Conservation (phyloP, 2,113 vertebrate genomes). For the Eudyptes chrysolophus region DNA sequence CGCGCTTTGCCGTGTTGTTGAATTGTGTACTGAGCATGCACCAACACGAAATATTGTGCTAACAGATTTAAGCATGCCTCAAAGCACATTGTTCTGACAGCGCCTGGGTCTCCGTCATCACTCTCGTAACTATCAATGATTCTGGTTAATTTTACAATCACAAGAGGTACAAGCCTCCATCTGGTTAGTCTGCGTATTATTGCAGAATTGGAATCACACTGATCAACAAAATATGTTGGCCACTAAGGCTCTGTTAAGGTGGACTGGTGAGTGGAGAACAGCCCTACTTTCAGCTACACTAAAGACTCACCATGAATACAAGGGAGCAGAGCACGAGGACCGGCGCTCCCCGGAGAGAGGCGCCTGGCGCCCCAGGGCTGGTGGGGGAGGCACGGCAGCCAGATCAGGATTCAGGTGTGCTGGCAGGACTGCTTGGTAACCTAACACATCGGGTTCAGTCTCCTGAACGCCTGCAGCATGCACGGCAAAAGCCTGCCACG, state of each 20-base stretch:
- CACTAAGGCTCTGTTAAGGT: slow-evolving; percentile 47
- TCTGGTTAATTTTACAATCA: slow-evolving; percentile 64
- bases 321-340: fast-evolving
- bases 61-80: slow-evolving; percentile 64
- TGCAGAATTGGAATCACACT: slow-evolving; percentile 42
- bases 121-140: slow-evolving; percentile 49
- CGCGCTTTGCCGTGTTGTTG: background rate
- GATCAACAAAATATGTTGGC: slow-evolving; percentile 60
- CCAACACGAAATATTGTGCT: slow-evolving; percentile 27
- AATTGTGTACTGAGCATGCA: slow-evolving; percentile 16
- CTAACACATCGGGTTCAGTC: background rate
- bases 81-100: slow-evolving; percentile 65
- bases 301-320: background rate
- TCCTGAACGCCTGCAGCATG: background rate
- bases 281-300: background rate
- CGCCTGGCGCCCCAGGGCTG: background rate
- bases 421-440: background rate
- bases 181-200: slow-evolving; percentile 61
- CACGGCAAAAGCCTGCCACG: background rate
- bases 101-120: slow-evolving; percentile 60
- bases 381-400: background rate
- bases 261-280: background rate
- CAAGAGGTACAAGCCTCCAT: slow-evolving; percentile 62
- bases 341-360: fast-evolving
- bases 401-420: background rate